Evolutionary conservation across 2,797 vertebrate genomes (phyloP), one percentile per base, ranked within the genome.

Genomic region (Dipus sagitta): DNA sequence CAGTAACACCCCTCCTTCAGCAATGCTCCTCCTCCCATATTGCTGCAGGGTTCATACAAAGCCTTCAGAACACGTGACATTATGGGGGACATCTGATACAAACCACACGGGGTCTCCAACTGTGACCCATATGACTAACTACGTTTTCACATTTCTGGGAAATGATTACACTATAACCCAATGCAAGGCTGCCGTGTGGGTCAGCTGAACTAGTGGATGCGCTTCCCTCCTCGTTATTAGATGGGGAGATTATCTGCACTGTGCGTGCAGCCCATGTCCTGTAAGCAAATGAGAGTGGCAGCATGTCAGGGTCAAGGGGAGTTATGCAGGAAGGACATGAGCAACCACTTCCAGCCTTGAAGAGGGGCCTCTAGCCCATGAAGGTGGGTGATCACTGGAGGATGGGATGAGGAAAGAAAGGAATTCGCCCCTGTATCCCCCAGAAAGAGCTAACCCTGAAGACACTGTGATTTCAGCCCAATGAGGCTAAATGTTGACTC

Each of bases 301-400:
- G 32, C 13, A 28, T 4, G 38, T 5, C 18, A 42, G 21, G 32
- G 17, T 42, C 17, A 62, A 65, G 0, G 6, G 8, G 38, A 62
- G 23, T 72, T 7, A 3, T 2, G 1, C 15, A 78, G 68, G 65
- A 74, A 83, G 38, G 12, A 17, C 0, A 0, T 12, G 34, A 60
- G 32, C 21, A 20, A 12, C 24, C 32, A 21, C 0, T 1, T 5
- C 4, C 4, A 20, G 18, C 47, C 68, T 1, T 38, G 74, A 30
- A 72, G 60, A 54, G 20, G 6, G 47, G 38, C 84, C 32, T 23
- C 0, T 10, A 67, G 52, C 21, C 38, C 24, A 64, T 34, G 79
- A 28, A 30, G 2, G 54, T 65, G 26, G 28, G 70, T 4, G 3
- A 34, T 21, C 17, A 54, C 11, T 1, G 23, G 28, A 71, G 24